Evolutionary conservation across 2,113 vertebrate genomes (phyloP), one percentile per base, ranked within the genome.

Genomic region (Seriola aureovittata): DNA sequence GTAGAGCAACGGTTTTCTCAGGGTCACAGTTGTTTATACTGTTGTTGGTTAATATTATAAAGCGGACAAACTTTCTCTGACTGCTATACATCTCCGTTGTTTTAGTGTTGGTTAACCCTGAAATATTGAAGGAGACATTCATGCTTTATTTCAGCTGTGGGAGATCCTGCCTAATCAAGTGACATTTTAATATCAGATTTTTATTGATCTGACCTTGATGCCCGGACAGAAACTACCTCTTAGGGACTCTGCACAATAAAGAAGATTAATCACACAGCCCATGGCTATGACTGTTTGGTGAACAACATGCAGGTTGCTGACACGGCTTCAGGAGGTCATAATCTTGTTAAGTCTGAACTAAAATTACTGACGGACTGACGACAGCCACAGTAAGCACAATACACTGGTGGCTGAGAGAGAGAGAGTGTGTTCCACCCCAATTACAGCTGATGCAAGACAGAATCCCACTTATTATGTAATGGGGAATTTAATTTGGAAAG

Each of bases 131-230:
- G 40, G 65, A 54, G 23, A 71, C 40, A 44, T 59, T 40, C 42
- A 32, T 40, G 29, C 58, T 75, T 82, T 59, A 63, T 78, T 57
- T 57, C 59, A 74, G 48, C 55, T 48, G 40, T 65, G 65, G 59
- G 48, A 80, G 21, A 38, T 48, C 46, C 12, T 44, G 48, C 23
- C 23, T 84, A 67, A 71, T 78, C 57, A 75, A 75, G 65, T 81
- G 81, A 68, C 72, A 83, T 84, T 81, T 81, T 71, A 74, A 77
- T 76, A 66, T 75, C n/a, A 4, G 4, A 68, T 46, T 84, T 71
- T 81, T 32, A 86, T 72, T 75, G 60, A 72, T 90, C 60, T 86
- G 73, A 81, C 73, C 70, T 76, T 64, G 42, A 72, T 71, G 66
- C 63, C 40, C 66, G 40, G 46, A 69, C 62, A 84, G 48, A 66